Evolutionary conservation across 23 tunicate genomes (phyloP).

Genomic region (Halocynthia roretzi): DNA sequence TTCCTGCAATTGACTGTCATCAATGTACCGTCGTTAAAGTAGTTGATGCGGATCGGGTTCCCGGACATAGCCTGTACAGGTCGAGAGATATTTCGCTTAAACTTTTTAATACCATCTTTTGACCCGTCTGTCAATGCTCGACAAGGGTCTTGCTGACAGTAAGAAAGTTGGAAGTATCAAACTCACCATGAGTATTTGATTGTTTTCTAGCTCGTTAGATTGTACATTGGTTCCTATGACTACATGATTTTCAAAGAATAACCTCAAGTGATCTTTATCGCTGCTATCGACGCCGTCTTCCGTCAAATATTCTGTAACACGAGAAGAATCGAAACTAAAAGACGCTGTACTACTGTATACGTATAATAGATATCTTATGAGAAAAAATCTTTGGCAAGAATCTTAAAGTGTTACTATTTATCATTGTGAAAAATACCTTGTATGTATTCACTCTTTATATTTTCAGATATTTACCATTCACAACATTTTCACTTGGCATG

Average conservation of each 20-base stretch:
- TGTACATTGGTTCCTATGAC: conserved; percentile 19
- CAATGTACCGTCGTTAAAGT: conserved; percentile 24
- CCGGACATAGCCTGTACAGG: conserved; percentile 50
- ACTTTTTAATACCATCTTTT: no score
- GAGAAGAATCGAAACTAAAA: background rate
- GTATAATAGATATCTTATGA: background rate
- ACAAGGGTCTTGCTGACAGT: no score
- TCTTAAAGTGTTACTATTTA: no score
- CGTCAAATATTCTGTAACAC: background rate
- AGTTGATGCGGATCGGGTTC: conserved; percentile 47
- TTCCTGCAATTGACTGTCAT: conserved; percentile 62
- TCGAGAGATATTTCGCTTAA: background rate
- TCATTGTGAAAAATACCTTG: no score
- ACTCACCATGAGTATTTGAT: conserved; percentile 33
- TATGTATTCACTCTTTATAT: background rate
- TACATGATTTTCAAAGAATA: conserved; percentile 65
- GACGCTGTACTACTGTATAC: no score
- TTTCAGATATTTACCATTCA: conserved; percentile 17
- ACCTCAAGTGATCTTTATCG: conserved; percentile 6
- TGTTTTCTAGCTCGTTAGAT: conserved; percentile 25
- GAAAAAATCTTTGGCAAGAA: background rate
- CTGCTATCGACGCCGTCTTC: background rate
- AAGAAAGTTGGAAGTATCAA: no score
- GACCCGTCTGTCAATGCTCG: no score
- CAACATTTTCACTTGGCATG: conserved; percentile 54